A percentile compares a stretch with the other conserved stretches of the same genome.
These are phyloP conservation scores for Rhingia campestris DNA, from an alignment of 2,888 invertebrate species.

Conservation along the genomic window DNA sequence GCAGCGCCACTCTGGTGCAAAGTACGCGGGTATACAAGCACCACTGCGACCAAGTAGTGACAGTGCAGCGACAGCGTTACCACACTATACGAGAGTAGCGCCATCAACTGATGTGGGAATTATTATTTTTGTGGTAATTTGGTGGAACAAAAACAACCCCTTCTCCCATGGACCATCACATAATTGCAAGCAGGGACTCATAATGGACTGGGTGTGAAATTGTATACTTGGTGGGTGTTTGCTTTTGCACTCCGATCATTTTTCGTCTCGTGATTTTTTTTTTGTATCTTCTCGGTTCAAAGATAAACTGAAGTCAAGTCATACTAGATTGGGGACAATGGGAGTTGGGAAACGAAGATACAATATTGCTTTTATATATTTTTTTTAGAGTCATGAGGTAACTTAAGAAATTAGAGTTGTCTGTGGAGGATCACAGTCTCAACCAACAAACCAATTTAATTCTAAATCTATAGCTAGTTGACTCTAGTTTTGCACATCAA, in stretches of 20 bases:
- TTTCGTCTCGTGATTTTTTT: neutral
- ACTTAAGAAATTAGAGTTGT: no score
- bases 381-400: no score
- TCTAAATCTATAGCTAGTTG: no score
- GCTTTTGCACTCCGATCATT: conserved; percentile 8
- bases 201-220: conserved; percentile 37
- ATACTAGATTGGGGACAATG: neutral
- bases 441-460: no score
- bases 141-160: conserved; percentile 24
- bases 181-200: conserved; percentile 12
- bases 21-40: neutral
- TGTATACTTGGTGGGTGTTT: conserved; percentile 19
- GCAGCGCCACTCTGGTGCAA: conserved; percentile 20
- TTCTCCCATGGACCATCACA: conserved; percentile 20
- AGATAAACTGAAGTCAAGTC: conserved; percentile 17
- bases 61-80: conserved; percentile 7
- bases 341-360: neutral
- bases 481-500: no score
- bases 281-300: neutral
- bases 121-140: conserved; percentile 42
- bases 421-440: no score
- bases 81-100: neutral
- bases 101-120: conserved; percentile 47
- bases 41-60: conserved; percentile 1
- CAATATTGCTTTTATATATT: neutral